A percentile compares a stretch with the other conserved stretches of the same genome.
Evolutionary conservation across 1,140 invertebrate species (phyloP).

Genomic region (Leptoteleia sp.): DNA sequence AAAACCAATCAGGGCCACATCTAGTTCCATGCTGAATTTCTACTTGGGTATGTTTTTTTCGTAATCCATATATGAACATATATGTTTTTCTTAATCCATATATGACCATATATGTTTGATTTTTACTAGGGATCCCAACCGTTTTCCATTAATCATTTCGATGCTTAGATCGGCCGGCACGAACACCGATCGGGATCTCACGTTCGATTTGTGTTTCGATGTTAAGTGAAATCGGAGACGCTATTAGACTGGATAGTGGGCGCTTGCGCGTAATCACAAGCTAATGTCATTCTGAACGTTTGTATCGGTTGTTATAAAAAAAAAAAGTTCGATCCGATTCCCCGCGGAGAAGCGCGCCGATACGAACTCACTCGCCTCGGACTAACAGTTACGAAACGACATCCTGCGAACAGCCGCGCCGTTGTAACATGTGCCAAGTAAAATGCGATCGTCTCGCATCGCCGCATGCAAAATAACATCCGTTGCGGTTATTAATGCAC

Average conservation of each 20-base stretch:
- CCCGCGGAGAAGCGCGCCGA: conserved; percentile 47
- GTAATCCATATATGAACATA: too few species aligned
- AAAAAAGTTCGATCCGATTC: conserved; percentile 38
- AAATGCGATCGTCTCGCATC: conserved; percentile 61
- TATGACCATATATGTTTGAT: too few species aligned
- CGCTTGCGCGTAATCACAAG: conserved; percentile 19
- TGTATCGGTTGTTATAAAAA: conserved; percentile 56
- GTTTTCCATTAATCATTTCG: conserved; percentile 44
- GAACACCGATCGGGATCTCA: conserved; percentile 6
- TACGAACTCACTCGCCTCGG: conserved; percentile 45
- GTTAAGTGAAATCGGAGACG: conserved; percentile 48
- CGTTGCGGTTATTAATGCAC: conserved; percentile 64
- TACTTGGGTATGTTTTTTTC: too few species aligned
- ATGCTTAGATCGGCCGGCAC: conserved; percentile 9
- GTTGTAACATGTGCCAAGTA: conserved; percentile 62
- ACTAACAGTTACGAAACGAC: conserved; percentile 65
- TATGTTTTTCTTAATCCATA: too few species aligned
- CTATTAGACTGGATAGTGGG: conserved; percentile 18
- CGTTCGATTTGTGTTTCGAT: conserved; percentile 12
- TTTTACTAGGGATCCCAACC: too few species aligned
- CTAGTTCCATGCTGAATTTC: too few species aligned
- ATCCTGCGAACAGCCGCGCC: conserved; percentile 58
- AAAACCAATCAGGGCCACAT: too few species aligned
- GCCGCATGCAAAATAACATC: conserved; percentile 61
- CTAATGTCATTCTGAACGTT: conserved; percentile 51